Conservation (phyloP, 1,140 invertebrate species). For the Cataglyphis hispanica region DNA sequence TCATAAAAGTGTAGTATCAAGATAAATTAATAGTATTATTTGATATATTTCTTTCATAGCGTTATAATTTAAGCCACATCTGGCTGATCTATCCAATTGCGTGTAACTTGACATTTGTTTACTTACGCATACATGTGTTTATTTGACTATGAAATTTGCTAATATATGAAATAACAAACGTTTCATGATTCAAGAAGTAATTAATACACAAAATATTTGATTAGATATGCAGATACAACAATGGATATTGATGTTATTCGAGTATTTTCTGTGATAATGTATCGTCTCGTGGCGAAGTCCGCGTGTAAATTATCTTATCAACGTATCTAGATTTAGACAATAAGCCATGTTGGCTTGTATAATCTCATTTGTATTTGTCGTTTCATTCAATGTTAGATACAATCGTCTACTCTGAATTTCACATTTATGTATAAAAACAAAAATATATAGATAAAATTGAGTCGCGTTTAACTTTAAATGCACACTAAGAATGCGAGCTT, state of each 20-base stretch:
- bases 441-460: too few species aligned
- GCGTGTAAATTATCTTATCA: too few species aligned
- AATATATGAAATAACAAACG: background rate
- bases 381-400: too few species aligned
- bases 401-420: too few species aligned
- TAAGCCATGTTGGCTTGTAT: too few species aligned
- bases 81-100: background rate
- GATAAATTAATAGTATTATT: conserved; percentile 57
- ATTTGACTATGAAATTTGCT: background rate
- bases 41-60: conserved; percentile 38
- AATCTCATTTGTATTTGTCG: too few species aligned
- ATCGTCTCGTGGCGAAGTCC: too few species aligned
- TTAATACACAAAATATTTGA: background rate
- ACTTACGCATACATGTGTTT: background rate
- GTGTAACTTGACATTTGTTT: background rate
- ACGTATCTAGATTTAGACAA: too few species aligned
- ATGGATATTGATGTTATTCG: background rate
- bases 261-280: background rate
- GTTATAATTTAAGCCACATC: conserved; percentile 8
- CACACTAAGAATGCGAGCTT: too few species aligned
- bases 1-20: conserved; percentile 55
- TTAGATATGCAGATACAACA: background rate
- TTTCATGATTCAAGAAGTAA: background rate
- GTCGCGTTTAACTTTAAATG: too few species aligned
- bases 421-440: too few species aligned